Evolutionary conservation across 2,888 invertebrate species (phyloP), one percentile per base, ranked within the genome.

Genomic region (Microplitis manilae): DNA sequence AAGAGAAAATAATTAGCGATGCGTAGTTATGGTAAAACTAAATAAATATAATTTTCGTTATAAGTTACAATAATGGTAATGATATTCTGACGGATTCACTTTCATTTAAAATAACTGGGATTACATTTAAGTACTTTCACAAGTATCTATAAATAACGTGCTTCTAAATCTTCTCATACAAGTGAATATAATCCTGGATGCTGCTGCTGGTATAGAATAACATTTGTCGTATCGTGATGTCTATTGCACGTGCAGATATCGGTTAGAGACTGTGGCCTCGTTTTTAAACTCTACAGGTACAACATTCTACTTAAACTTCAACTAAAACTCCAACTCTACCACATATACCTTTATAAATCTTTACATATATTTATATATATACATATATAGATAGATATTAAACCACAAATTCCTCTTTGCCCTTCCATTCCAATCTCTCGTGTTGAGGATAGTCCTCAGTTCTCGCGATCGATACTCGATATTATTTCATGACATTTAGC

Each of bases 51-150:
- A 30, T 30, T 30, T 30, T 30, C 4, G 30, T 30, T 30, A 30
- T 30, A 30, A 30, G 30, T 30, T 30, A 30, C 30, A 30, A 30
- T 30, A 30, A 30, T 30, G 4, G 30, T 30, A 30, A 30, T 30
- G 30, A 30, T 30, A 30, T 30, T 30, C 30, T 30, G 20, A 67
- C 59, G 38, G 13, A 73, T 20, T 73, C 73, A 65, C 73, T 73
- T 73, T 73, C 67, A 50, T 73, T 73, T 50, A 38, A 73, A 73
- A 67, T 73, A 65, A 41, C 73, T 50, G 73, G 68, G 73, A 77
- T 77, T 73, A 50, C 73, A 65, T 77, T 77, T 73, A 41, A 50
- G n/a, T 62, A 77, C 77, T 77, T 77, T 77, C 77, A 73, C 77
- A 59, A n/a, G 59, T 71, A 30, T 30, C 30, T 71, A 38, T 68